A percentile compares a stretch with the other conserved stretches of the same genome.
Evolutionary conservation across 1,140 invertebrate genomes (phyloP).

Genomic region (Drosophila fuyamai): DNA sequence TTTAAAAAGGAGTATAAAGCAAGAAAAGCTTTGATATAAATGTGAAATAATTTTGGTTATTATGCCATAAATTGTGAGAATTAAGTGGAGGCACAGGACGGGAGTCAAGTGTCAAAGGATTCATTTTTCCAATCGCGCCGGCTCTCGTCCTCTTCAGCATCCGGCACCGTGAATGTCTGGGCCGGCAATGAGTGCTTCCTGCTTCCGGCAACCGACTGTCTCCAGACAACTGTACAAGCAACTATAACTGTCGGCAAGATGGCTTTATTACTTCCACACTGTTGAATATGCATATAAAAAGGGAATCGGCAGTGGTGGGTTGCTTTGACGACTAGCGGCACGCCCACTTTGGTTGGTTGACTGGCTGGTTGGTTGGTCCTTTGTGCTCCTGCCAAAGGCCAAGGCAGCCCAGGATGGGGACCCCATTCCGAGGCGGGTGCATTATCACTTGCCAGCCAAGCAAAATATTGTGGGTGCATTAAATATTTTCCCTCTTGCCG

Average conservation of each 20-base stretch:
- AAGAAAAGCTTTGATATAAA: too few species aligned
- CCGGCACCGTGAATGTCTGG: constrained; percentile 17
- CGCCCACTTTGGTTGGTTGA: constrained; percentile 23
- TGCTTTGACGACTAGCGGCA: constrained; percentile 62
- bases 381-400: constrained; percentile 35
- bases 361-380: constrained; percentile 4
- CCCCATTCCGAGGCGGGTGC: constrained; percentile 37
- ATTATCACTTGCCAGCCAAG: constrained; percentile 64
- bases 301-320: constrained; percentile 4
- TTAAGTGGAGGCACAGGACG: constrained; percentile 14
- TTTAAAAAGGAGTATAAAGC: too few species aligned
- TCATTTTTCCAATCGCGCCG: constrained; percentile 32
- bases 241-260: constrained; percentile 79
- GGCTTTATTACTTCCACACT: constrained; percentile 83
- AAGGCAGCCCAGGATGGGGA: constrained; percentile 1
- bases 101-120: constrained; percentile 47
- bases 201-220: constrained; percentile 56
- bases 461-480: constrained; percentile 77
- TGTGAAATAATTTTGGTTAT: background rate
- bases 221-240: constrained; percentile 65
- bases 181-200: constrained; percentile 72
- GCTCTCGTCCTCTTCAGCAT: background rate
- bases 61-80: constrained; percentile 40
- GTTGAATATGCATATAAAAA: constrained; percentile 77
- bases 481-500: constrained; percentile 60